Base-by-base conservation (phyloP, 2,113 vertebrate species). In the zebrafish (Danio rerio) region DNA sequence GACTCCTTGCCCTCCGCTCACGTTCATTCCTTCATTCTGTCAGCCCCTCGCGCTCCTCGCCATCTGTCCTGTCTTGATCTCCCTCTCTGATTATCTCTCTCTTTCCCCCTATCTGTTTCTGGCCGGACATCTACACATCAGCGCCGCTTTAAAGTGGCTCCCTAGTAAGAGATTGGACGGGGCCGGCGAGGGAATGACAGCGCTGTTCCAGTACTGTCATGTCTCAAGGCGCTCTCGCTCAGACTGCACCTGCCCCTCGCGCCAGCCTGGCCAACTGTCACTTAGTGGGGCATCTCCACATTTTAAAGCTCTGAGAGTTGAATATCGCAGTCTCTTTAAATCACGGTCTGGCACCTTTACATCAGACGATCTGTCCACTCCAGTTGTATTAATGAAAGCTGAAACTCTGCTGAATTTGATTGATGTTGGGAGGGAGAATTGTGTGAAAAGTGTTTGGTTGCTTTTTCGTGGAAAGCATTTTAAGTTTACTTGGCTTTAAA, bases 181-280 rank as follows among this genome's bases (percentile, higher is more conserved):
- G 59, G 73, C 18, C 31, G 45, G 59, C 50, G 18, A 81, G 65
- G 81, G 62, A 73, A 49, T 81, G 78, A 81, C 81, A 87, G 86
- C 55, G 20, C 63, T 82, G 86, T 73, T 81, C 84, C 76, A 76
- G 78, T 81, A 83, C 84, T 87, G 86, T 87, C 84, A 87, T 40
- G 50, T 81, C 79, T 62, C 74, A 40, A 47, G 74, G 55, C 73
- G 10, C 62, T 81, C 68, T 69, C 45, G 6, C 59, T 59, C 73
- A 58, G 71, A 81, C 81, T 79, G 73, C 82, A 83, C 81, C 81
- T 81, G 81, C 81, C 86, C 79, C 79, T 83, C 83, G 42, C 71
- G 49, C 78, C 69, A 79, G 73, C 82, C 82, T 15, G n/a, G 78
- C 81, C 78, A 81, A 85, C 81, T 85, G 86, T 83, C 86, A 81